A percentile compares a stretch with the other conserved stretches of the same genome.
Conservation (phyloP, 2,888 invertebrate species). For the Sinelater perroti region DNA sequence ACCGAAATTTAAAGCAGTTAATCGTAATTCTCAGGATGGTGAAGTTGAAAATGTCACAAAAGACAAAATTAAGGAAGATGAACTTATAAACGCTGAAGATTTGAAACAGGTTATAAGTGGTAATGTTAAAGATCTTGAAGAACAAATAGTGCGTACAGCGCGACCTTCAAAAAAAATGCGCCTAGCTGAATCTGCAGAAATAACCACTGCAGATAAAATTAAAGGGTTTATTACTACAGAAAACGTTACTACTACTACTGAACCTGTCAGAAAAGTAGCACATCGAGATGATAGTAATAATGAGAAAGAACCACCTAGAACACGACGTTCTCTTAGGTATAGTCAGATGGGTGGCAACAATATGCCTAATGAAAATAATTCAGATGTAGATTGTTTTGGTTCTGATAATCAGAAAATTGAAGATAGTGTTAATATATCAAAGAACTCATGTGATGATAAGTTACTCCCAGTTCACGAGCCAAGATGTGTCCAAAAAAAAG, state of each 20-base stretch:
- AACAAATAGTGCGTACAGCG: conserved; percentile 16
- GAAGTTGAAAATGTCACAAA: too few relatives aligned
- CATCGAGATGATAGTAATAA: not conserved
- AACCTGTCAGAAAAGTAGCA: not conserved
- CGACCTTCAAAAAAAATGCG: conserved; percentile 19
- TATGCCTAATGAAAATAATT: not conserved
- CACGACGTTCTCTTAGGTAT: not conserved
- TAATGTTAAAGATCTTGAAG: conserved; percentile 21
- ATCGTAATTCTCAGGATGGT: too few relatives aligned
- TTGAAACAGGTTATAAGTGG: too few relatives aligned
- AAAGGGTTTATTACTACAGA: not conserved
- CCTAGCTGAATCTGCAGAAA: not conserved
- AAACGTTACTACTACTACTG: not conserved
- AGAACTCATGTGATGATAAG: not conserved
- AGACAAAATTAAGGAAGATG: not conserved
- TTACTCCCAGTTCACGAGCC: conserved; percentile 33
- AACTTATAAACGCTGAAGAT: too few relatives aligned
- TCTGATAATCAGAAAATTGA: not conserved
- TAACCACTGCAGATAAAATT: conserved; percentile 5
- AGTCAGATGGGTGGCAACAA: not conserved
- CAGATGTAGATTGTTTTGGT: not conserved
- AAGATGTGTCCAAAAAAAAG: conserved; percentile 37
- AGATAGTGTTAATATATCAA: conserved; percentile 7
- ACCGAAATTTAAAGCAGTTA: too few relatives aligned
- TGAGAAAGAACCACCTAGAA: not conserved